Base-by-base conservation (phyloP, 1,140 invertebrate genomes). In the Halesus radiatus region DNA sequence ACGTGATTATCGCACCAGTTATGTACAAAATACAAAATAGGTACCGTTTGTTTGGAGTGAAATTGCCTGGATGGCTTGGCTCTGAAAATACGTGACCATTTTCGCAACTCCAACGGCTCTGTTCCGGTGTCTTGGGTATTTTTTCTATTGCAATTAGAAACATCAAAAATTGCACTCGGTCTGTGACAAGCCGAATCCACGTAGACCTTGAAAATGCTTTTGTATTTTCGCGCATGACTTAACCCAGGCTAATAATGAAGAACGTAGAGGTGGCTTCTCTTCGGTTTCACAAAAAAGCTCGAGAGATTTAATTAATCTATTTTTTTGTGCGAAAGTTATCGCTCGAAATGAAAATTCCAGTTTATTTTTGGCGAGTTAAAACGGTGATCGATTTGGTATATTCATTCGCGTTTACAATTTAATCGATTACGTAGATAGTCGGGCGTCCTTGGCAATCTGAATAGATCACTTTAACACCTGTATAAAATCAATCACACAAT, bases 171-270 rank as follows among this genome's bases (percentile, higher is more conserved):
- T 58, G 81, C 75, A 68, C 60, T 23, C 52, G 45, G 22, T 75
- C 52, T 81, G 68, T 72, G 76, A 76, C 76, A 68, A 70, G 52
- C 78, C 73, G 50, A 80, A 82, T 80, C 80, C 74, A 66, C 37
- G 37, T 45, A 74, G 78, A 82, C 81, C 81, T 82, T 82, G 78
- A 80, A 82, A 80, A 80, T 75, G 78, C 29, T 82, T 75, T 32
- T 72, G 64, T 22, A 80, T 70, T 82, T 80, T 82, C 37, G 73
- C 78, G 81, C 81, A 82, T 82, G 78, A 80, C 78, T 82, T 80
- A 75, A 75, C 78, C 26, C 60, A 1, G 18, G 22, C 18, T 45
- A 13, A 13, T 45, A 75, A 8, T 32, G 56, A 45, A 56, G 20
- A 56, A 32, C 26, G n/a, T 32, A 66, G 32, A 66, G 62, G 62